These are phyloP conservation scores for Probosciger aterrimus DNA, from an alignment of 2,113 vertebrate species.

Conservation along the genomic window DNA sequence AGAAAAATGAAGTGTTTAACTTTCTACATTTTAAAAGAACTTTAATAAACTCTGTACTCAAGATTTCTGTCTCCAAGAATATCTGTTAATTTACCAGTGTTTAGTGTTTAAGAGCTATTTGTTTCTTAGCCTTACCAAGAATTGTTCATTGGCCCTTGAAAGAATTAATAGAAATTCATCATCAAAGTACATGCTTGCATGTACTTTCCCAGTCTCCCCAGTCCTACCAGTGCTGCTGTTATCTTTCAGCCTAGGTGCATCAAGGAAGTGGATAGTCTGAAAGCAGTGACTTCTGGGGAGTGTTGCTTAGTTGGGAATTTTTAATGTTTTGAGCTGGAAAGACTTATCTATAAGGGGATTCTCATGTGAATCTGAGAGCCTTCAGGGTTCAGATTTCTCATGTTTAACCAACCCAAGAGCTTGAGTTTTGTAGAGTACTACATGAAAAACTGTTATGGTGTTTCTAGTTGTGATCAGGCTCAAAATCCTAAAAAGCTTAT, in stretches of 20 bases:
- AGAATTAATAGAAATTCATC: not conserved
- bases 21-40: not conserved
- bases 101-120: not conserved
- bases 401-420: not conserved
- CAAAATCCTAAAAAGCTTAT: not conserved
- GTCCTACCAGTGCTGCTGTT: not conserved
- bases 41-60: not conserved
- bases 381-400: not conserved
- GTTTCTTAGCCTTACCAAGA: not conserved
- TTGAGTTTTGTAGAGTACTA: not conserved
- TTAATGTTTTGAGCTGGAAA: not conserved
- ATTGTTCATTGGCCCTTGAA: not conserved
- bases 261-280: not conserved
- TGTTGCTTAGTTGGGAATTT: not conserved
- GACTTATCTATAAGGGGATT: not conserved
- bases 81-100: not conserved
- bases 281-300: not conserved
- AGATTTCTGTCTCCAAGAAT: not conserved
- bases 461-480: not conserved
- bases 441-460: not conserved
- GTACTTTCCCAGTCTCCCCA: not conserved
- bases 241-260: not conserved
- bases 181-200: not conserved
- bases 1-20: not conserved
- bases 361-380: not conserved